phyloP scores from a whole-genome alignment of 2,113 vertebrate species.

The Mormyrus iriodes region DNA sequence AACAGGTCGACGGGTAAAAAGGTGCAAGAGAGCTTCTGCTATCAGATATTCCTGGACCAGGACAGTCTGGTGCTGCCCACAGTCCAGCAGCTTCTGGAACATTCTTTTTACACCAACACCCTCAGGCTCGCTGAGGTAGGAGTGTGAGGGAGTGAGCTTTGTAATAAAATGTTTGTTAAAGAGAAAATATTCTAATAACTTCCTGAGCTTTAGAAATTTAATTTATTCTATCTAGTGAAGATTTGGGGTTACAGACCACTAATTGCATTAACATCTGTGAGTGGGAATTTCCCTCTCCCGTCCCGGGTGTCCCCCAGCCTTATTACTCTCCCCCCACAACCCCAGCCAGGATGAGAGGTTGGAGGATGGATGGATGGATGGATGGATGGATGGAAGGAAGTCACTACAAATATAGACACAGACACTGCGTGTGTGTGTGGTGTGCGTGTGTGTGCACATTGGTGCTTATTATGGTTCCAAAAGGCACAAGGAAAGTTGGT shows the following conservation, averaged over 20 bases:
- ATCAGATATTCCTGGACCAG: conserved; percentile 84
- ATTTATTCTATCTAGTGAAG: neutral
- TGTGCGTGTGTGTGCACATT: neutral
- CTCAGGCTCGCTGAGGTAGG: conserved; percentile 77
- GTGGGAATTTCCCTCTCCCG: neutral
- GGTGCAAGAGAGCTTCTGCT: conserved; percentile 75
- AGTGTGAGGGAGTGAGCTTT: neutral
- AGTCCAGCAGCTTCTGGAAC: conserved; percentile 81
- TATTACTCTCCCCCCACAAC: neutral
- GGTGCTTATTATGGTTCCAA: neutral
- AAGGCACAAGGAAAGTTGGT: neutral
- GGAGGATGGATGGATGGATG: too few species aligned
- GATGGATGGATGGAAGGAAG: neutral
- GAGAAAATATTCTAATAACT: neutral
- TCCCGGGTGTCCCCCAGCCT: neutral
- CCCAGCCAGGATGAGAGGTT: neutral
- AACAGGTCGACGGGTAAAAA: conserved; percentile 57
- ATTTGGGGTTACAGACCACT: neutral
- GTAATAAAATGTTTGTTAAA: too few species aligned
- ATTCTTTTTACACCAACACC: conserved; percentile 67
- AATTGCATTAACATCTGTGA: neutral
- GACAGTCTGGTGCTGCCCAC: conserved; percentile 74
- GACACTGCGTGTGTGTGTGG: neutral
- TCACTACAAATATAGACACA: neutral
- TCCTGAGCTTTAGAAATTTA: neutral